Evolutionary conservation across 2,888 invertebrate species (phyloP), one percentile per base, ranked within the genome.

Genomic region (Dascillus cervinus): DNA sequence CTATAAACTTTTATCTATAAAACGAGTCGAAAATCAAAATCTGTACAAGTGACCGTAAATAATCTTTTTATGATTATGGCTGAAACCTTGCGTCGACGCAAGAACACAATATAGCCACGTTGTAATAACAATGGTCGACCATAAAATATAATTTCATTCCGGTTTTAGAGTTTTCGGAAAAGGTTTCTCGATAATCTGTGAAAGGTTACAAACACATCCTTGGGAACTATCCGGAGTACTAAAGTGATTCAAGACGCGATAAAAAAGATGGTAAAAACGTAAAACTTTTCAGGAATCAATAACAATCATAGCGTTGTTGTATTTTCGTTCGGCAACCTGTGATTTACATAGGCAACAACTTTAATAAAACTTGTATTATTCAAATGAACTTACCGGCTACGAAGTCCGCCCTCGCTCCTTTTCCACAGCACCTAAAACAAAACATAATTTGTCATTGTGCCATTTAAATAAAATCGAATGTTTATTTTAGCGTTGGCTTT

Each of bases 61-160:
- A 40, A 35, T 34, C 29, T 40, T 40, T 45, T 47, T 47, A 47
- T 44, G 42, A 40, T 42, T 44, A 44, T 45, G 37, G 41, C 39
- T n/a, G 34, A 37, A 30, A 37, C 41, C 37, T 31, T 37, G 39
- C 43, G 38, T 34, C 37, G 35, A 32, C 37, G 34, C 38, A 33
- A 30, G 39, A 37, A 26, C 40, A 34, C 37, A 34, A 30, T 32
- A 32, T 29, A 39, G 34, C 34, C 34, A 22, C 32, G 31, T 39
- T 34, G 32, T 22, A 32, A 30, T n/a, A n/a, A n/a, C 39, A 35
- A 35, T 32, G 29, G 22, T 24, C 28, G 37, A 32, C 34, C 43
- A 34, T 48, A 48, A 48, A 48, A 46, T 44, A 46, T 46, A 48
- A 48, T 48, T 48, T 46, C 46, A 48, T 48, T 48, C 44, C 39